Base-by-base conservation (phyloP, 2,113 vertebrate species). In the Callionymus lyra region DNA sequence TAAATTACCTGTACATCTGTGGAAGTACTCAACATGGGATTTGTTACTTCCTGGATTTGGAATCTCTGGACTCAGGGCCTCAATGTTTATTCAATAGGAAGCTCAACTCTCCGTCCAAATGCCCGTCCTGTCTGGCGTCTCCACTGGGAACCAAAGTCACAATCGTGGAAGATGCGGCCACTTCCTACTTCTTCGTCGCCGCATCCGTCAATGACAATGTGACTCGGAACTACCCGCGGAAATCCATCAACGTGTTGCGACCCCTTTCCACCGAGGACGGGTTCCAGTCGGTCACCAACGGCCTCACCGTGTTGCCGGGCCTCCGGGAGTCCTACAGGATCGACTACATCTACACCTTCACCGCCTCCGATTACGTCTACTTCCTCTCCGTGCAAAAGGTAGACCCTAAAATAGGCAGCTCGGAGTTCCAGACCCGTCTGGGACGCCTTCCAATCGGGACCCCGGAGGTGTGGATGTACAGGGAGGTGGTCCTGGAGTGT, bases 401-500 rank as follows among this genome's bases (percentile, higher is more conserved):
- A 42, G 58, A 34, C 11, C 75, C 76, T 0, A 33, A 3, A 1
- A 63, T 58, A 6, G 47, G 10, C 2, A 61, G 69, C 0, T 41
- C 60, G 0, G 21, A 14, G 1, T 88, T 84, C 52, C 89, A 97
- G 66, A 95, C 91, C 0, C 88, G 81, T 11, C 76, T 98, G 32
- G 90, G 72, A 0, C 84, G 88, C 4, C 80, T 94, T 16, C 80
- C 84, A 0, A 78, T 83, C 12, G 51, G 41, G 3, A 68, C 88
- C 37, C 61, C 31, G 0, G 84, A 91, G 56, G 72, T 88, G 32
- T 84, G 67, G 37, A 80, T 32, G 59, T 98, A 98, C 70, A 83
- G 91, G 0, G 94, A 98, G 67, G 69, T 98, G n/a, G 72, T 91
- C 14, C 77, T 98, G 0, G 86, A 93, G 34, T 98, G 94, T 50